Evolutionary conservation across 1,140 invertebrate genomes (phyloP).

Genomic region (Drosophila pallidifrons): DNA sequence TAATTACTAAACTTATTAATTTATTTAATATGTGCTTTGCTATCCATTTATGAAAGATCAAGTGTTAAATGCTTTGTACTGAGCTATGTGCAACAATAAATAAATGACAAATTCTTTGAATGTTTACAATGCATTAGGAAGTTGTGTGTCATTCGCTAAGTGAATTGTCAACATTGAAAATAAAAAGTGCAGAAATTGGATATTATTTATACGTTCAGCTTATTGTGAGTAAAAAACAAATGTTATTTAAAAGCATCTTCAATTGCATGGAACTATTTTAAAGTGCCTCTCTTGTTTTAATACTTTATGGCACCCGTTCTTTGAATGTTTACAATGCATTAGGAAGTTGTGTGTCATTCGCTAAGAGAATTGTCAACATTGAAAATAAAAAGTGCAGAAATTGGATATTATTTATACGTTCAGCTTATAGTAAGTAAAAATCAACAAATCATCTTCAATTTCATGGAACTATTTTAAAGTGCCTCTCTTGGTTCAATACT

Average conservation of each 20-base stretch:
- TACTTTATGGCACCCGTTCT: background rate
- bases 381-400: constrained; percentile 14
- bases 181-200: constrained; percentile 1
- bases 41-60: background rate
- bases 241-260: background rate
- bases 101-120: constrained; percentile 1
- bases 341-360: constrained; percentile 9
- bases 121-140: constrained; percentile 25
- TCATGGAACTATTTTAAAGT: background rate
- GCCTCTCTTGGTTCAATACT: background rate
- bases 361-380: constrained; percentile 36
- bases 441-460: too few species aligned
- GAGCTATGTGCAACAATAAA: constrained; percentile 15
- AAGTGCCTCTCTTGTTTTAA: background rate
- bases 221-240: too few species aligned
- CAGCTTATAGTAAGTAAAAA: too few species aligned
- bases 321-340: constrained; percentile 24
- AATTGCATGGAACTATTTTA: background rate
- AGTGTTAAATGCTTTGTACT: background rate
- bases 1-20: background rate
- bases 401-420: background rate
- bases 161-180: constrained; percentile 33
- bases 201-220: constrained; percentile 1
- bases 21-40: background rate
- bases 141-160: constrained; percentile 22